These are phyloP conservation scores for Grus americana DNA, from an alignment of 2,113 vertebrate genomes.

Conservation along the genomic window DNA sequence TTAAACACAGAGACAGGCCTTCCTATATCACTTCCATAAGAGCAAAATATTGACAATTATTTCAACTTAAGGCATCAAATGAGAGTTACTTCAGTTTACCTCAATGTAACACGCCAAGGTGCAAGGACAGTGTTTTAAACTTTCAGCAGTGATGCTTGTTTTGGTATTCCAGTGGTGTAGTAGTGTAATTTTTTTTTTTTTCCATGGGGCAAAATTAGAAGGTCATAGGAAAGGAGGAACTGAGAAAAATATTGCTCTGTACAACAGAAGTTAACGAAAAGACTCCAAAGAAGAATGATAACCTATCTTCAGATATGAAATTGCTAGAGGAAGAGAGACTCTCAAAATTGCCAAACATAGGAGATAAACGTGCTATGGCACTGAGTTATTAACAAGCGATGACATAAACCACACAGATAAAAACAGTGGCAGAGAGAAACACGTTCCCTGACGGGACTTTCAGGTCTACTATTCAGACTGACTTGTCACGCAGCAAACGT, in stretches of 20 bases:
- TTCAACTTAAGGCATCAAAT: neutral
- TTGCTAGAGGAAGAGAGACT: neutral
- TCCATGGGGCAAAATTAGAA: neutral
- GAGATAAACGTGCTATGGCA: neutral
- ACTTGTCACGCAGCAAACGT: neutral
- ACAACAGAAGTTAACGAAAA: neutral
- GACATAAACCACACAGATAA: neutral
- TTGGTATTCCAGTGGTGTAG: accelerated
- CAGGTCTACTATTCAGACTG: neutral
- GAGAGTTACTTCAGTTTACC: neutral
- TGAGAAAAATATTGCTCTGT: neutral
- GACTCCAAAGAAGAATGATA: neutral
- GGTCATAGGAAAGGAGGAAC: neutral
- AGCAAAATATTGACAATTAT: neutral
- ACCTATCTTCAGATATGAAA: neutral
- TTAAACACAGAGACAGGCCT: conserved; percentile 13
- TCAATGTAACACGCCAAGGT: neutral
- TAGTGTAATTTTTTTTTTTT: neutral
- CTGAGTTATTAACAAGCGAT: neutral
- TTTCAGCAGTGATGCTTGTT: neutral
- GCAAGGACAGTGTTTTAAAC: neutral
- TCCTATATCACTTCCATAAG: neutral
- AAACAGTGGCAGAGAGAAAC: neutral
- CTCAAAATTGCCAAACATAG: neutral
- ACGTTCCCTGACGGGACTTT: neutral